Base-by-base conservation (phyloP, 2,113 vertebrate genomes). In the Semicossyphus pulcher region DNA sequence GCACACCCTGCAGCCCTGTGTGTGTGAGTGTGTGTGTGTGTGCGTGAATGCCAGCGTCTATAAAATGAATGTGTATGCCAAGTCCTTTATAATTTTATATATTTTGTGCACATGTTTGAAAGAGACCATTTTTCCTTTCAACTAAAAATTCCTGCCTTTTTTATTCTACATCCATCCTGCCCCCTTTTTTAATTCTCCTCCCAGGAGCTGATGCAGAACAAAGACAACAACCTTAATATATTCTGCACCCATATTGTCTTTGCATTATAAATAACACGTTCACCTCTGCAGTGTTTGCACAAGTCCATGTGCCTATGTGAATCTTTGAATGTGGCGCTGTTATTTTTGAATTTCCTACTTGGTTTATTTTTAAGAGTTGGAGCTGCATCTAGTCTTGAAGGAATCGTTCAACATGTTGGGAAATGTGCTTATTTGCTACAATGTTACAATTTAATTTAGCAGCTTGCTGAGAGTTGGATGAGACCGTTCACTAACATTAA, bases 1-100 rank as follows among this genome's bases (percentile, higher is more conserved):
- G 75, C 88, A 89, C 90, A 88, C 88, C 88, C 86, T 84, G 76
- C 69, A 80, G 74, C 59, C 72, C 37, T 67, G 4, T 60, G 39
- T 66, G 31, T 36, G 21, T 78, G 66, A 71, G 59, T 64, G 52
- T 42, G 62, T 77, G 59, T 62, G 31, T 48, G 67, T 72, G 59
- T 39, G 44, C 58, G 49, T 68, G 52, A 26, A 37, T 0, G 34
- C 16, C n/a, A 72, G 14, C 36, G 36, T 29, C 65, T 59, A 59
- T 58, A 62, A 75, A 78, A 73, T 72, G 1, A 70, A 76, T 54
- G 34, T 63, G 20, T 62, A 68, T 68, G 41, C 28, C 57, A 47
- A 34, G 7, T 72, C 62, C 65, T 15, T 59, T 39, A 28, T 86
- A 72, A 76, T 71, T n/a, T 80, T 53, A 66, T 60, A 65, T 71